Conservation (phyloP, 2,797 vertebrate genomes). For the Rhinatrema bivittatum region DNA sequence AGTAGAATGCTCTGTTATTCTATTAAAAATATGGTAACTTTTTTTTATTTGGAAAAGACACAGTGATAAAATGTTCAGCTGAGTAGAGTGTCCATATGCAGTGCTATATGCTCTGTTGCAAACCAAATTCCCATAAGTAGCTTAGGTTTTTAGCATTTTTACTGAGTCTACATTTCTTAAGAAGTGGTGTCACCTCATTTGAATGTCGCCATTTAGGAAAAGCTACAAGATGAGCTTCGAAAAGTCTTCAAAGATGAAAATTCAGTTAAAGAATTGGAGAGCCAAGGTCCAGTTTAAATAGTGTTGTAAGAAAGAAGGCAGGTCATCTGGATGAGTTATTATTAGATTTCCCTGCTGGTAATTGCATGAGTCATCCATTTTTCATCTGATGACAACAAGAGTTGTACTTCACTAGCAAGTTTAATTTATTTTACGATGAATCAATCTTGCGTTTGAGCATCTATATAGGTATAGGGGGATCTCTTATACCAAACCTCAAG, state of each 20-base stretch:
- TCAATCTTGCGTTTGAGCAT: constrained; percentile 13
- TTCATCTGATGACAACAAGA: constrained; percentile 23
- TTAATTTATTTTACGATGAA: constrained; percentile 37
- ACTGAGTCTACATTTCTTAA: neutral
- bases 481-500: too few species aligned
- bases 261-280: constrained; percentile 15
- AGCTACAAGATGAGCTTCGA: constrained; percentile 6
- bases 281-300: neutral
- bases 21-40: too few species aligned
- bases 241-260: constrained; percentile 19
- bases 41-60: too few species aligned
- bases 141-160: neutral
- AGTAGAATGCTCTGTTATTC: too few species aligned
- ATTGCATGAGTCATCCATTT: constrained; percentile 13
- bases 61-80: too few species aligned
- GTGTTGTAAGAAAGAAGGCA: constrained; percentile 9
- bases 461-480: too few species aligned
- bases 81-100: too few species aligned
- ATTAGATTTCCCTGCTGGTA: constrained; percentile 24
- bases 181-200: neutral
- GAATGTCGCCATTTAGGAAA: neutral
- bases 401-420: constrained; percentile 21
- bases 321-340: constrained; percentile 17
- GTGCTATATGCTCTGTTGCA: too few species aligned
- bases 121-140: neutral